A percentile compares a stretch with the other conserved stretches of the same genome.
phyloP scores from a whole-genome alignment of 2,113 vertebrate genomes.

The Onychostoma macrolepis region DNA sequence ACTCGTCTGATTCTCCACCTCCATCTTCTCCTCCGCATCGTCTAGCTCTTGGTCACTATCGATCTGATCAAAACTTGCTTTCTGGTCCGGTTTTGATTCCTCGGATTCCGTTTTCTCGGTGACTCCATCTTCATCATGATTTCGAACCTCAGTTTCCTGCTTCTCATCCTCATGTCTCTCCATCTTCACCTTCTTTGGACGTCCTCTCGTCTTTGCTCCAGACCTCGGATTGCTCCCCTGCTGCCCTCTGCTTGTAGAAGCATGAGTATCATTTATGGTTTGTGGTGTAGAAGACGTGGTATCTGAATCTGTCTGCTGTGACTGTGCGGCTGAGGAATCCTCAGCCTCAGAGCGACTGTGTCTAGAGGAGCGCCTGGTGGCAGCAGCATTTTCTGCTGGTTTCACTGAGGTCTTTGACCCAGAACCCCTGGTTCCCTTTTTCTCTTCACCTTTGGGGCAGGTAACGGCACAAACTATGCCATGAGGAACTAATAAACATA shows the following conservation, averaged over 20 bases:
- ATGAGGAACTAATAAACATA: conserved; percentile 75
- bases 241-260: conserved; percentile 57
- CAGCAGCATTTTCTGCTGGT: conserved; percentile 72
- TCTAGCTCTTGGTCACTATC: conserved; percentile 1
- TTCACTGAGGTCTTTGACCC: conserved; percentile 84
- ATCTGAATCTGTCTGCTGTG: conserved; percentile 78
- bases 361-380: conserved; percentile 83
- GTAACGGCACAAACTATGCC: conserved; percentile 83
- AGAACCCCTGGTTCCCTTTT: conserved; percentile 83
- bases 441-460: conserved; percentile 89
- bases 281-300: conserved; percentile 60
- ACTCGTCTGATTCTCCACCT: conserved; percentile 14
- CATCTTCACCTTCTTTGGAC: conserved; percentile 69
- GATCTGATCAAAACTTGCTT: conserved; percentile 21
- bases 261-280: conserved; percentile 15
- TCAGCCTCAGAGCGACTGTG: conserved; percentile 80
- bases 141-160: conserved; percentile 21
- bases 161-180: conserved; percentile 65
- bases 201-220: conserved; percentile 80
- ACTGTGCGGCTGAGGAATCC: conserved; percentile 75
- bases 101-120: conserved; percentile 54
- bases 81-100: conserved; percentile 52
- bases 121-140: conserved; percentile 48
- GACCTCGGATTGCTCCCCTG: conserved; percentile 63
- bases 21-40: conserved; percentile 22